These are phyloP conservation scores for Zootermopsis nevadensis DNA, from an alignment of 2,888 invertebrate genomes.

Conservation along the genomic window DNA sequence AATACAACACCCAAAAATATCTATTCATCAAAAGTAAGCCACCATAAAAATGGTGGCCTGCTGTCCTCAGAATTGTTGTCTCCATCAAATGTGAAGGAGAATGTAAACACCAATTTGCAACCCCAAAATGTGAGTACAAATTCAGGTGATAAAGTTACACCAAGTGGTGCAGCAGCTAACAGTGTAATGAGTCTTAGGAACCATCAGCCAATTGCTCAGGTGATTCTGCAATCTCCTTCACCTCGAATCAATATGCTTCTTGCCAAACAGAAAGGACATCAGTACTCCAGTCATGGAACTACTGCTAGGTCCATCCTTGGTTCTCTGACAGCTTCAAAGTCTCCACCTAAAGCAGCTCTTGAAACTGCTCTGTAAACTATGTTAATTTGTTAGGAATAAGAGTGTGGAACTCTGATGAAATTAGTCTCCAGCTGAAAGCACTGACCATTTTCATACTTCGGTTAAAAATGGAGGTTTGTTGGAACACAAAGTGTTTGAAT, in stretches of 20 bases:
- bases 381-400: neutral
- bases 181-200: neutral
- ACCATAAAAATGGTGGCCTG: neutral
- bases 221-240: constrained; percentile 28
- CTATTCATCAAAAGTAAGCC: neutral
- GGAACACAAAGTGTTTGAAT: no score
- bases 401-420: no score
- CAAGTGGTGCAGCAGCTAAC: neutral
- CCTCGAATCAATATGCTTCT: constrained; percentile 36
- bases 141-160: constrained; percentile 18
- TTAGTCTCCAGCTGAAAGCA: no score
- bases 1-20: neutral
- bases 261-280: constrained; percentile 27
- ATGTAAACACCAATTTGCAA: constrained; percentile 47
- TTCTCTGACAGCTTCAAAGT: constrained; percentile 39
- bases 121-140: neutral
- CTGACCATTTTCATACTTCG: no score
- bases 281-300: constrained; percentile 28
- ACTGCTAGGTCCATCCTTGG: constrained; percentile 42
- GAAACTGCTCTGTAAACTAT: constrained; percentile 48
- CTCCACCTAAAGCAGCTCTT: constrained; percentile 44
- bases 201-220: neutral
- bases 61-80: constrained; percentile 39
- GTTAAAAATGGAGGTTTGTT: no score
- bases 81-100: constrained; percentile 51